Conservation (phyloP, 2,113 vertebrate species). For the Hippocampus guttulatus region DNA sequence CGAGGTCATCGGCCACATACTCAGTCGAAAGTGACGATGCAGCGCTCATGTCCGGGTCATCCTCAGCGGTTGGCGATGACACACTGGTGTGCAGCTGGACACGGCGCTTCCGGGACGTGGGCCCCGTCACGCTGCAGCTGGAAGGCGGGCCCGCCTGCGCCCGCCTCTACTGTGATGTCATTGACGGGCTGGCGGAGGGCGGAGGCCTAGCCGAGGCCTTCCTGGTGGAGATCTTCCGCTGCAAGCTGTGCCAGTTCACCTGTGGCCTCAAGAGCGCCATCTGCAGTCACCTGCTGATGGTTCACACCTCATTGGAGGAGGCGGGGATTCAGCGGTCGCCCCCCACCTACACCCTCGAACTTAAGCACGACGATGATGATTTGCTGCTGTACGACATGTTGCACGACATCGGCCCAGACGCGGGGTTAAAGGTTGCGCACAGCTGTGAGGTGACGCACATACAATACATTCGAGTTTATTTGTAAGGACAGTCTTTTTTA, state of each 20-base stretch:
- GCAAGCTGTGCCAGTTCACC: conserved; percentile 67
- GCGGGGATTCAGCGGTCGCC: conserved; percentile 14
- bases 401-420: conserved; percentile 57
- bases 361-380: conserved; percentile 62
- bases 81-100: background rate
- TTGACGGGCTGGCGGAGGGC: conserved; percentile 27
- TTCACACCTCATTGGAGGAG: conserved; percentile 12
- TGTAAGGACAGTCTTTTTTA: no score
- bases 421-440: conserved; percentile 40
- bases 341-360: conserved; percentile 27
- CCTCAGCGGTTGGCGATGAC: background rate
- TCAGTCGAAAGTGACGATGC: background rate
- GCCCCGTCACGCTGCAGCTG: conserved; percentile 34
- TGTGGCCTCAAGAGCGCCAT: conserved; percentile 56
- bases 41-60: background rate
- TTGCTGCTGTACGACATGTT: conserved; percentile 67
- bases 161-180: conserved; percentile 47
- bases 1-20: background rate
- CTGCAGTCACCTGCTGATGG: conserved; percentile 44
- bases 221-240: conserved; percentile 60
- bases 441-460: conserved; percentile 61
- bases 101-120: conserved; percentile 43
- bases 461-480: no score
- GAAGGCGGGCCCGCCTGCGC: conserved; percentile 37
- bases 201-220: conserved; percentile 64